Conservation (phyloP, 2,797 vertebrate genomes). For the Melanogrammus aeglefinus region DNA sequence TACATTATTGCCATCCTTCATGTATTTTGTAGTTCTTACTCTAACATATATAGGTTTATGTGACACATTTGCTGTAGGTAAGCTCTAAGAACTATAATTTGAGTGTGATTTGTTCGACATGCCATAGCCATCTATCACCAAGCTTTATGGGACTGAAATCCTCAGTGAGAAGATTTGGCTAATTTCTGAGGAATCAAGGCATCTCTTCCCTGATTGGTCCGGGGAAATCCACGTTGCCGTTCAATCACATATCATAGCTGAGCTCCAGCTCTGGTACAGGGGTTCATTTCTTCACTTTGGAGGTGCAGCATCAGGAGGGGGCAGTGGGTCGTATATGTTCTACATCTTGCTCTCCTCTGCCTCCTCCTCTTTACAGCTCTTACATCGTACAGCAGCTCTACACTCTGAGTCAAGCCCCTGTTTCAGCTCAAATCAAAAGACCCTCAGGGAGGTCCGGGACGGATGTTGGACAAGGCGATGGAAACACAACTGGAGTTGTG, state of each 20-base stretch:
- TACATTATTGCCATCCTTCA: neutral
- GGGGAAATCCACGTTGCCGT: neutral
- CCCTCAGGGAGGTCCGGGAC: too few relatives aligned
- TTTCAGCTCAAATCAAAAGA: too few relatives aligned
- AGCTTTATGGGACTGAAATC: neutral
- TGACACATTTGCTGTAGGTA: neutral
- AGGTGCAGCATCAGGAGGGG: neutral
- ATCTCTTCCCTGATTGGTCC: neutral
- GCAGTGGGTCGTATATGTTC: too few relatives aligned
- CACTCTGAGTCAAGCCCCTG: too few relatives aligned
- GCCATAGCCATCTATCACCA: neutral
- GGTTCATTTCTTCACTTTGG: neutral
- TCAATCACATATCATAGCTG: neutral
- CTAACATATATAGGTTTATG: neutral
- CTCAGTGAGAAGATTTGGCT: neutral
- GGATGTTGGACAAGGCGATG: neutral
- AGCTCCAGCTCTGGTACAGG: neutral
- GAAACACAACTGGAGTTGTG: neutral
- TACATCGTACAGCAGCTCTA: too few relatives aligned
- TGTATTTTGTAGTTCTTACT: neutral
- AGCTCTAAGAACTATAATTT: too few relatives aligned
- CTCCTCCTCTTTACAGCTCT: too few relatives aligned
- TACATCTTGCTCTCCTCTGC: too few relatives aligned
- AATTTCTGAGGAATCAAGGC: neutral
- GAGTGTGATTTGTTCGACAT: neutral